Conservation (phyloP, 2,113 vertebrate species). For the Paralichthys olivaceus region DNA sequence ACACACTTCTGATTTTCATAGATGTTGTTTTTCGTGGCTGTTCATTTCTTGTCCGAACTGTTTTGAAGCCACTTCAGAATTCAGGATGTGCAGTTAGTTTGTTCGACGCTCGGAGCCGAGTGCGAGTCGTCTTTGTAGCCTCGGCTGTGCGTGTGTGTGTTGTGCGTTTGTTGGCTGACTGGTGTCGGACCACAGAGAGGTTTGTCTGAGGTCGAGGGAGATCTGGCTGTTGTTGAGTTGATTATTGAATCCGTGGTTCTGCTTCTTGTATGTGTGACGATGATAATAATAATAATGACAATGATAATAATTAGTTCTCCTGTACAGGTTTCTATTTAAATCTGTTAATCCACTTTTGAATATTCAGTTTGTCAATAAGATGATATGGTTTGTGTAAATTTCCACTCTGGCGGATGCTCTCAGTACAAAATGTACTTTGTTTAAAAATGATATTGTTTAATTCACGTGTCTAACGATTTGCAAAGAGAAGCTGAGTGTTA, state of each 20-base stretch:
- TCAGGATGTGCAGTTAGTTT: too few species aligned
- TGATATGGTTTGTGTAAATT: conserved; percentile 73
- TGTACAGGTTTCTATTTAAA: conserved; percentile 77
- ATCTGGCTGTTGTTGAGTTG: conserved; percentile 57
- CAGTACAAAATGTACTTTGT: conserved; percentile 66
- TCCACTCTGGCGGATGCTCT: conserved; percentile 72
- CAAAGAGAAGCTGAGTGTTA: conserved; percentile 60
- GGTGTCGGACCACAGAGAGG: conserved; percentile 71
- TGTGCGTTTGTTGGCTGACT: conserved; percentile 36
- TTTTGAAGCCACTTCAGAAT: too few species aligned
- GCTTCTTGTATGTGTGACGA: conserved; percentile 62
- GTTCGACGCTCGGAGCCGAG: too few species aligned
- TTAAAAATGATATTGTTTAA: conserved; percentile 62
- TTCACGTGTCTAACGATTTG: conserved; percentile 65
- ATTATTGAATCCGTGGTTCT: conserved; percentile 60
- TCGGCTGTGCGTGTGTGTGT: too few species aligned
- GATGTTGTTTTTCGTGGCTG: too few species aligned
- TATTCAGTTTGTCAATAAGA: conserved; percentile 71
- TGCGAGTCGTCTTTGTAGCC: too few species aligned
- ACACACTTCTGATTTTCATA: too few species aligned
- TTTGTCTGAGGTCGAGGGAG: conserved; percentile 52
- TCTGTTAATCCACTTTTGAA: conserved; percentile 59
- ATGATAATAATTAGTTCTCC: conserved; percentile 71
- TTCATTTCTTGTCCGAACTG: too few species aligned
- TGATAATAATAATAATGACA: conserved; percentile 58